phyloP scores from a whole-genome alignment of 2,797 vertebrate species.

The Sylvia borin region DNA sequence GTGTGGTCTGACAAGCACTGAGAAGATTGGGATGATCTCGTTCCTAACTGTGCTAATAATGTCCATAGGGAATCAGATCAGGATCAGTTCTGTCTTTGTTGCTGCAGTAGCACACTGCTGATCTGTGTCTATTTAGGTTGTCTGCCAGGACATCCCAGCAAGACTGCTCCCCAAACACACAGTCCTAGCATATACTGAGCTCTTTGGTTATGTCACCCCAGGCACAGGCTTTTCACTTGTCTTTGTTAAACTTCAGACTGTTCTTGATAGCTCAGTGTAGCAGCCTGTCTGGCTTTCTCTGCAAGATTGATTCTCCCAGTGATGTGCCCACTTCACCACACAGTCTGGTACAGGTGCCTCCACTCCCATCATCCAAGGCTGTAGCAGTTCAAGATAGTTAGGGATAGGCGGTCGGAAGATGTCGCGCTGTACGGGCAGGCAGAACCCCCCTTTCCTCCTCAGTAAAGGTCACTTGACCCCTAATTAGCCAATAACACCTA shows the following conservation, averaged over 20 bases:
- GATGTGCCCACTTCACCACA: fast-evolving
- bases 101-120: background rate
- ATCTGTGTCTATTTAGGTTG: background rate
- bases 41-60: background rate
- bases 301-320: background rate
- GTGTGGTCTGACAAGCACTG: background rate
- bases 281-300: background rate
- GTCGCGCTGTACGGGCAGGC: too few species aligned
- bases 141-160: background rate
- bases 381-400: too few species aligned
- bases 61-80: background rate
- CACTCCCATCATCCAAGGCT: background rate
- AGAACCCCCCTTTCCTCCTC: too few species aligned
- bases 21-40: background rate
- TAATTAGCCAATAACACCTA: too few species aligned
- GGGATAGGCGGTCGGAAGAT: too few species aligned
- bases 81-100: background rate
- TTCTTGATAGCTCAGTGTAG: background rate
- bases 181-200: background rate
- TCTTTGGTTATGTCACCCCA: background rate
- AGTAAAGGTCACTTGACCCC: too few species aligned
- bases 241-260: background rate
- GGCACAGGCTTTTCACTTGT: background rate
- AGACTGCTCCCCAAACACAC: background rate
- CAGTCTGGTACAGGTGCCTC: background rate